A percentile compares a stretch with the other conserved stretches of the same genome.
phyloP scores from a whole-genome alignment of 2,888 invertebrate genomes.

The Camponotus fellah region DNA sequence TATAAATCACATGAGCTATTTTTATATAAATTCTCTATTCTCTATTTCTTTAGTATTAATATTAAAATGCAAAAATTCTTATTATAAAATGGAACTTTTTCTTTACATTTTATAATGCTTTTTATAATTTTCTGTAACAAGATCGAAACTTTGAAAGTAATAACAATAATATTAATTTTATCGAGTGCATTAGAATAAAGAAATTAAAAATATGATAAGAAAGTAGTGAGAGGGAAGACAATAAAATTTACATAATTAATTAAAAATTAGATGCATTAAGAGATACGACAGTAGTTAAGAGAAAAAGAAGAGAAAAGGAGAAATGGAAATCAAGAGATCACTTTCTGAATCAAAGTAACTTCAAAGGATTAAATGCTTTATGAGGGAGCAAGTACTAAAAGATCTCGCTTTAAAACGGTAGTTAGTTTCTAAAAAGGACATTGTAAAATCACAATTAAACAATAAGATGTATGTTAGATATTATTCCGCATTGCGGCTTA shows the following conservation, averaged over 20 bases:
- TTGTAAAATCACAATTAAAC: slow-evolving; percentile 16
- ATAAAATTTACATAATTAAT: not conserved
- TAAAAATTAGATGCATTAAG: not conserved
- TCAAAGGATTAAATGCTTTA: slow-evolving; percentile 20
- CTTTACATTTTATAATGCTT: not conserved
- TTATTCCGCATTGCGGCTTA: slow-evolving; percentile 13
- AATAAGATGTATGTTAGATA: slow-evolving; percentile 2
- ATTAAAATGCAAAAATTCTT: not conserved
- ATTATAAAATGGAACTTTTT: too few relatives aligned
- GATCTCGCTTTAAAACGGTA: not conserved
- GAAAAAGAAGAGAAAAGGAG: not conserved
- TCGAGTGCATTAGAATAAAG: not conserved
- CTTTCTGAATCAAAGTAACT: not conserved
- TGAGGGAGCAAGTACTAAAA: not conserved
- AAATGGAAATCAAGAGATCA: not conserved
- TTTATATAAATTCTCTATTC: not conserved
- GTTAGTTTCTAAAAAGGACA: not conserved
- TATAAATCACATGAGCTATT: not conserved
- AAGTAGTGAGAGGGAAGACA: not conserved
- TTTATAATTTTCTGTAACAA: not conserved
- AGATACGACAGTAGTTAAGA: not conserved
- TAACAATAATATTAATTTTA: not conserved
- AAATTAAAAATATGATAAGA: not conserved
- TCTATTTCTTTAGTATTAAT: not conserved
- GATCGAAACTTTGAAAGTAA: not conserved